Base-by-base conservation (phyloP, 1,140 invertebrate species). In the Drosophila dunni region DNA sequence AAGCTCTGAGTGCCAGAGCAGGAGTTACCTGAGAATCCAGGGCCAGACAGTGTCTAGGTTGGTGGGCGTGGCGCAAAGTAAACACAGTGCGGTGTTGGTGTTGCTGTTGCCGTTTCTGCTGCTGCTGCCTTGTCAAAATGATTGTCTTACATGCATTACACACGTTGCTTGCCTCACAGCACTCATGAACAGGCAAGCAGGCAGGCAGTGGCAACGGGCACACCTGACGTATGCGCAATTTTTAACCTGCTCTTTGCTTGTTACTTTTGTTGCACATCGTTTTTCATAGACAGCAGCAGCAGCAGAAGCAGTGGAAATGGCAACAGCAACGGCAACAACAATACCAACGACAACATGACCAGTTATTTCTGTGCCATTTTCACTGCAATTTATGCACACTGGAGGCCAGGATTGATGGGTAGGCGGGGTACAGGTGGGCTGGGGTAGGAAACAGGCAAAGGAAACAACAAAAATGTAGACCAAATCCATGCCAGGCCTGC, bases 81-180 rank as follows among this genome's bases (percentile, higher is more conserved):
- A 77, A 73, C 74, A 77, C 57, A 51, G 74, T 53, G 33, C 24
- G 51, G 20, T 44, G 50, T 17, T 54, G 51, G 20, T 44, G 50
- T 17, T 54, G 29, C 44, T 50, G 63, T 40, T 66, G 61, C 45
- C 24, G 8, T 29, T 68, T 34, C 20, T 44, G 50, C 44, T 73
- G 64, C 50, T 36, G 70, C 64, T 86, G 79, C 75, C 75, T 83
- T 75, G 82, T 86, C 82, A 86, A 88, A 86, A 86, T 88, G 83
- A 86, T 88, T 88, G 83, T 86, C 79, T 86, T 86, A 86, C 83
- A 86, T 88, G 83, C 83, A 86, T 86, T 86, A 88, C 83, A 58
- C 67, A 53, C 67, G 46, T 61, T 75, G 63, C 75, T 66, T 48
- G 65, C 64, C 50, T 54, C 58, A 40, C 57, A 40, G 76, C 68